A percentile compares a stretch with the other conserved stretches of the same genome.
These are phyloP conservation scores for Cheirogaleus major DNA, from an alignment of 2,797 vertebrate genomes.

Conservation along the genomic window DNA sequence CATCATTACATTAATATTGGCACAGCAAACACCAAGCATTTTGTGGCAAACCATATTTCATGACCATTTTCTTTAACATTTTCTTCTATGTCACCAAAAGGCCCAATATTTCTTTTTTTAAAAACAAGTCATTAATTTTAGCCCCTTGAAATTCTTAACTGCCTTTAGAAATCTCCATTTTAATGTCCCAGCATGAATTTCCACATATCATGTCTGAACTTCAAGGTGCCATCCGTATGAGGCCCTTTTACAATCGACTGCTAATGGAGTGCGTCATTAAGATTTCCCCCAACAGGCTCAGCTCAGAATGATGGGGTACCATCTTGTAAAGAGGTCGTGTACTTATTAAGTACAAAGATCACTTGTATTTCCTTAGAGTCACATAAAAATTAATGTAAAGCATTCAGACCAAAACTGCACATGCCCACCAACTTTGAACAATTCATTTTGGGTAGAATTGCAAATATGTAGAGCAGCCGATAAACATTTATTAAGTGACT, in stretches of 20 bases:
- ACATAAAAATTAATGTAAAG: background rate
- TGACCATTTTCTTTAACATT: background rate
- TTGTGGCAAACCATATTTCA: background rate
- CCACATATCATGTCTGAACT: background rate
- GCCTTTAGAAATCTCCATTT: background rate
- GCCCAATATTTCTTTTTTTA: background rate
- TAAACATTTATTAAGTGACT: background rate
- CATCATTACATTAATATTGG: background rate
- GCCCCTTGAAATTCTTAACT: background rate
- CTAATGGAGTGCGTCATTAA: background rate
- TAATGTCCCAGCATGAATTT: background rate
- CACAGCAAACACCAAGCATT: background rate
- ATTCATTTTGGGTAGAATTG: background rate
- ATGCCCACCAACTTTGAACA: background rate
- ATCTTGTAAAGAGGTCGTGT: background rate
- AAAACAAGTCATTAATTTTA: background rate
- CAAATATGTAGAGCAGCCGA: background rate
- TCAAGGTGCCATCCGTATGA: background rate
- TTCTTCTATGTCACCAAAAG: slow-evolving; percentile 31
- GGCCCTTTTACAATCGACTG: background rate
- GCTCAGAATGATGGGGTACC: background rate
- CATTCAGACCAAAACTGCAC: background rate
- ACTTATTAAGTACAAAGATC: background rate
- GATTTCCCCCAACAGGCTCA: background rate
- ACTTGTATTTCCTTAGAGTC: background rate